These are phyloP conservation scores for Dolichallabes microphthalmus DNA, from an alignment of 2,113 vertebrate genomes.

Conservation along the genomic window DNA sequence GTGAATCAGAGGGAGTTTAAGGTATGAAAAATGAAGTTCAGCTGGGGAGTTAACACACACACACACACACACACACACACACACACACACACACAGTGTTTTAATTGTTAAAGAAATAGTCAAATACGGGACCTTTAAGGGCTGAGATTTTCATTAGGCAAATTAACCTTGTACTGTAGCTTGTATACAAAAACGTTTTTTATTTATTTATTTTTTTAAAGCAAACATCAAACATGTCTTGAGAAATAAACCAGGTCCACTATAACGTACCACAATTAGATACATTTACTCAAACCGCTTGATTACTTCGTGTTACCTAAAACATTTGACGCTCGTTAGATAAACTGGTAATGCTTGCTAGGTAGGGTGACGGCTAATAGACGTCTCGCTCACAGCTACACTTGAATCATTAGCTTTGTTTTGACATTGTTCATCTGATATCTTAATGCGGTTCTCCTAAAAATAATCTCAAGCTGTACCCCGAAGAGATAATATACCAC, in stretches of 20 bases:
- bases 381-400: neutral
- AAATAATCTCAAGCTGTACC: neutral
- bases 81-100: too few relatives aligned
- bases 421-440: neutral
- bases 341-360: neutral
- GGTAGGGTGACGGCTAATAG: neutral
- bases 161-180: neutral
- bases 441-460: neutral
- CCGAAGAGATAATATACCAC: neutral
- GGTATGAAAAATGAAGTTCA: neutral
- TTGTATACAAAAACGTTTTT: neutral
- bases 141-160: neutral
- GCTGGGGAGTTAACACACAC: neutral
- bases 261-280: neutral
- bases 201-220: neutral
- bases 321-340: neutral
- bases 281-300: too few relatives aligned
- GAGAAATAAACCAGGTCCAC: neutral
- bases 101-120: too few relatives aligned
- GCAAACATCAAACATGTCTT: neutral
- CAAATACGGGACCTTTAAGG: neutral
- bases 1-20: too few relatives aligned
- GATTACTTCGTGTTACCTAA: neutral
- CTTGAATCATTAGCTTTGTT: neutral
- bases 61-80: too few relatives aligned